phyloP scores from a whole-genome alignment of 2,113 vertebrate species.

The Turnix velox region DNA sequence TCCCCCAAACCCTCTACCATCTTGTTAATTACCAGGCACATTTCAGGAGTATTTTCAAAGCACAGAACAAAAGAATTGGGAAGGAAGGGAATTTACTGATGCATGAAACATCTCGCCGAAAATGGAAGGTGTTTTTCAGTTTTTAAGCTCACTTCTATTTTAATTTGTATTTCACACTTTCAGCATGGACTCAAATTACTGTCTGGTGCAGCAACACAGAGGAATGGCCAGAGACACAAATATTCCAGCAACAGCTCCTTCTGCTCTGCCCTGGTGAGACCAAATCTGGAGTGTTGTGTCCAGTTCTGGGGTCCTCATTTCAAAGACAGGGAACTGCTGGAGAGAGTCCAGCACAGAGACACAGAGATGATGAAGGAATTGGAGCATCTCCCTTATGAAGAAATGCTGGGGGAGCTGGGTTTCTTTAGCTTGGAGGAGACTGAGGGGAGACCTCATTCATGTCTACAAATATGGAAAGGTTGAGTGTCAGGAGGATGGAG shows the following conservation, averaged over 20 bases:
- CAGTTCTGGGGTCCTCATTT: too few relatives aligned
- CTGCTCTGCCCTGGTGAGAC: too few relatives aligned
- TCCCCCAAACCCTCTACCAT: neutral
- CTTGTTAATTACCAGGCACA: neutral
- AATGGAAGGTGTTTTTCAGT: neutral
- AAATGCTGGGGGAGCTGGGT: too few relatives aligned
- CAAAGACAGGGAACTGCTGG: too few relatives aligned
- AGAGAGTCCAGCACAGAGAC: too few relatives aligned
- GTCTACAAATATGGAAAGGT: too few relatives aligned
- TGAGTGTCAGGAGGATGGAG: too few relatives aligned
- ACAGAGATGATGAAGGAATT: too few relatives aligned
- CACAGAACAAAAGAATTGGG: neutral
- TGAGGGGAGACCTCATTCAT: too few relatives aligned
- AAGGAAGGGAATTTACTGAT: neutral
- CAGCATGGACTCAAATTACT: neutral
- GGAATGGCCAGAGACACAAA: neutral
- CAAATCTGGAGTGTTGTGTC: too few relatives aligned
- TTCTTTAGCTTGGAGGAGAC: too few relatives aligned
- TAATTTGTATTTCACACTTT: neutral
- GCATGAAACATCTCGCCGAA: neutral
- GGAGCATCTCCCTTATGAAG: too few relatives aligned
- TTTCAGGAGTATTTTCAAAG: constrained; percentile 1
- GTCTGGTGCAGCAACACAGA: neutral
- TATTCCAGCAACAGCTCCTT: neutral
- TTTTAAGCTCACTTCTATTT: neutral